phyloP scores from a whole-genome alignment of 2,797 vertebrate genomes.

The Clarias platycephalus region DNA sequence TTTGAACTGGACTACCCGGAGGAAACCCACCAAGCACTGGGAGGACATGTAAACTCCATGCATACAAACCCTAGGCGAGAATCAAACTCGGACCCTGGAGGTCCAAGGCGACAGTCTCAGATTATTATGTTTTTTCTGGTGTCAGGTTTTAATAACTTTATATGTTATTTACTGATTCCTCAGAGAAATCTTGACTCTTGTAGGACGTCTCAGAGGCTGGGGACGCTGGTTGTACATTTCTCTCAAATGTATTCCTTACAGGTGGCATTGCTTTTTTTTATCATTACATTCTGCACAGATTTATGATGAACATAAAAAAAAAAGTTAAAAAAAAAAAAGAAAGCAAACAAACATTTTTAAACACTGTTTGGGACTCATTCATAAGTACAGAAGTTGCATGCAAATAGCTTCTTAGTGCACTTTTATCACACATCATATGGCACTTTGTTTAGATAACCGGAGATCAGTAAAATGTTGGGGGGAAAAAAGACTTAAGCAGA shows the following conservation, averaged over 20 bases:
- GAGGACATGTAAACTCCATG: no score
- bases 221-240: neutral
- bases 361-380: neutral
- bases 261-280: neutral
- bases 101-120: no score
- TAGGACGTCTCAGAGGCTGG: neutral
- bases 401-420: constrained; percentile 46
- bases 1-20: no score
- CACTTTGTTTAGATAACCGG: neutral
- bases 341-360: neutral
- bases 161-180: neutral
- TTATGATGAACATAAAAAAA: neutral
- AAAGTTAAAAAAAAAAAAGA: neutral
- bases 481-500: neutral
- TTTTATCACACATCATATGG: neutral
- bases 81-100: no score
- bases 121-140: no score
- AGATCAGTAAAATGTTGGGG: neutral
- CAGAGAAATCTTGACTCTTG: neutral
- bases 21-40: no score
- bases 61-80: no score
- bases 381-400: constrained; percentile 45
- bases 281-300: neutral
- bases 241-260: neutral
- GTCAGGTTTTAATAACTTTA: no score